Conservation (phyloP, 2,888 invertebrate species). For the Dimorphilus gyrociliatus region DNA sequence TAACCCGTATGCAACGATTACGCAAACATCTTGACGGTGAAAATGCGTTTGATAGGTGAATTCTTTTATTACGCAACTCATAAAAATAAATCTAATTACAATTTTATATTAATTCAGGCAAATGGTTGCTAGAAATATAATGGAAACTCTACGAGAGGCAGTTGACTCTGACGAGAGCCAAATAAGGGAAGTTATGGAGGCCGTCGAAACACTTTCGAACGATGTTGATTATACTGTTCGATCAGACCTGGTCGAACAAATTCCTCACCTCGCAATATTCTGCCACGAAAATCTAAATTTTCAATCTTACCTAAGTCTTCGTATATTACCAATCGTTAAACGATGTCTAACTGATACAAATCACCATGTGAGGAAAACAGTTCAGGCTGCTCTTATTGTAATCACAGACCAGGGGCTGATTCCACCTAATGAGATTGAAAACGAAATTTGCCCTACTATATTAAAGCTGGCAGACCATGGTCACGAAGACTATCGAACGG, state of each 20-base stretch:
- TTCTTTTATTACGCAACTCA: conserved; percentile 1
- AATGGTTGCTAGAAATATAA: conserved; percentile 45
- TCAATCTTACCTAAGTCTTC: too few species aligned
- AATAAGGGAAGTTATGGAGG: too few species aligned
- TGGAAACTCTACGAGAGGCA: conserved; percentile 44
- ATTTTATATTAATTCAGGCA: conserved; percentile 43
- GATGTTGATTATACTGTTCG: conserved; percentile 48
- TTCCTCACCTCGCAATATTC: conserved; percentile 50
- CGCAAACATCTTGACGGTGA: too few species aligned
- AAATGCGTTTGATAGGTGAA: too few species aligned
- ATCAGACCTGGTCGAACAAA: conserved; percentile 49
- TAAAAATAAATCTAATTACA: conserved; percentile 5
- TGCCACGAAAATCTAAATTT: conserved; percentile 38
- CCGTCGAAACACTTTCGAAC: too few species aligned
- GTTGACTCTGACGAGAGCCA: conserved; percentile 22
- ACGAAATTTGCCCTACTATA: too few species aligned
- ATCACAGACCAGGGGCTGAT: conserved; percentile 51
- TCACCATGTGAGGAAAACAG: conserved; percentile 44
- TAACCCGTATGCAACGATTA: too few species aligned
- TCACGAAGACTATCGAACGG: conserved; percentile 43
- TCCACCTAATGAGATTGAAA: too few species aligned
- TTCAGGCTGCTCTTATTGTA: conserved; percentile 47
- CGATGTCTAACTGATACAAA: conserved; percentile 47
- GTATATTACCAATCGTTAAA: conserved; percentile 49
- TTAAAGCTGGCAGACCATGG: too few species aligned